Conservation (phyloP, 2,113 vertebrate genomes). For the Argyrosomus japonicus region DNA sequence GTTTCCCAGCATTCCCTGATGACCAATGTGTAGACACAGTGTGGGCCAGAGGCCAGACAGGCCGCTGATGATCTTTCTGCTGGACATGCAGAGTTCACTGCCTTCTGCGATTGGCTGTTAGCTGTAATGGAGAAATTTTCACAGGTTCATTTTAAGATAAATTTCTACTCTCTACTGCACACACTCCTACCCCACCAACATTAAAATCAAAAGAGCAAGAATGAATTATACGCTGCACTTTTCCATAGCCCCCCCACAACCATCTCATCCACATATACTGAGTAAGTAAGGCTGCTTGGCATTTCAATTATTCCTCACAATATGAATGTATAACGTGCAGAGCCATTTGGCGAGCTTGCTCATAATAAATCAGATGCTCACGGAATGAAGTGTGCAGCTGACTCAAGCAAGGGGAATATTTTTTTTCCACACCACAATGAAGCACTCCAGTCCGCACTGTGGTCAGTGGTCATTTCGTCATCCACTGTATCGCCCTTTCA, state of each 20-base stretch:
- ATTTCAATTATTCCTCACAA: slow-evolving; percentile 75
- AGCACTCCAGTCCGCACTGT: slow-evolving; percentile 28
- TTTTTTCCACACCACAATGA: slow-evolving; percentile 27
- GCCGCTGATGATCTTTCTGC: slow-evolving; percentile 51
- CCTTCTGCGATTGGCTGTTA: slow-evolving; percentile 34
- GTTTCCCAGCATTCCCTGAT: slow-evolving; percentile 65
- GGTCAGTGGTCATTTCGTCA: slow-evolving; percentile 26
- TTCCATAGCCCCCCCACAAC: slow-evolving; percentile 12
- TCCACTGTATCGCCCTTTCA: neutral
- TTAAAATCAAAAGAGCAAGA: slow-evolving; percentile 27
- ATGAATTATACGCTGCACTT: slow-evolving; percentile 14
- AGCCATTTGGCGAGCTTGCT: slow-evolving; percentile 60
- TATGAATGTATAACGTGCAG: slow-evolving; percentile 63
- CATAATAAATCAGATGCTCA: slow-evolving; percentile 66
- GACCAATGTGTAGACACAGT: slow-evolving; percentile 30
- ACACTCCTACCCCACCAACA: neutral
- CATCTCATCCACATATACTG: slow-evolving; percentile 24
- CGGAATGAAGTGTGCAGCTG: slow-evolving; percentile 64
- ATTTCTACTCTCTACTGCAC: neutral
- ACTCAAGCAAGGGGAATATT: slow-evolving; percentile 37
- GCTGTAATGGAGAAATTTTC: neutral
- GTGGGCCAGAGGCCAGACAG: slow-evolving; percentile 55
- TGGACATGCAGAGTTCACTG: slow-evolving; percentile 35
- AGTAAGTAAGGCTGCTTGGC: slow-evolving; percentile 61
- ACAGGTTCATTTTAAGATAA: slow-evolving; percentile 2